Evolutionary conservation across 2,888 invertebrate species (phyloP).

Genomic region (Tachina grossa): DNA sequence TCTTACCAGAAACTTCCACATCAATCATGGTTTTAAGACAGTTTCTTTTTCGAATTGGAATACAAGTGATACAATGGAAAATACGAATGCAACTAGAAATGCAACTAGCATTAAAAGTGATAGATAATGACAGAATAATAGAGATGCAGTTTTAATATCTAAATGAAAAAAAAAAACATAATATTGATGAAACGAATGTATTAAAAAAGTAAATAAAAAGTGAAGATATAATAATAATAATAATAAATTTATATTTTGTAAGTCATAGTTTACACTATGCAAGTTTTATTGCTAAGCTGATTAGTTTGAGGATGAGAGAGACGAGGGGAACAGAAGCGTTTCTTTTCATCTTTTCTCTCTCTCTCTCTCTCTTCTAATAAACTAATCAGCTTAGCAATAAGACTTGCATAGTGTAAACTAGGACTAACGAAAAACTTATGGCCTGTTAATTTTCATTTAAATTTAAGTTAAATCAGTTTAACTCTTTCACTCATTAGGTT

Average conservation of each 20-base stretch:
- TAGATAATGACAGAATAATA: conserved; percentile 52
- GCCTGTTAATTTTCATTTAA: not conserved
- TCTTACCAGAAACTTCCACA: conserved; percentile 46
- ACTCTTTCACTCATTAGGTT: too few species aligned
- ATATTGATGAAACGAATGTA: too few species aligned
- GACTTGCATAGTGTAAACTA: too few species aligned
- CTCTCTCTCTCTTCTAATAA: too few species aligned
- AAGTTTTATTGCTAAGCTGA: too few species aligned
- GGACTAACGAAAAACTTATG: not conserved
- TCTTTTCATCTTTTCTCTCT: too few species aligned
- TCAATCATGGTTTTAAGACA: conserved; percentile 9
- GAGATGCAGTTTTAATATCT: conserved; percentile 50
- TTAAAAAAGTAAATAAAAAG: not conserved
- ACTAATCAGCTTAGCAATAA: too few species aligned
- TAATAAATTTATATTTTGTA: not conserved
- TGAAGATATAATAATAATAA: conserved; percentile 1
- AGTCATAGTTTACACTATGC: too few species aligned
- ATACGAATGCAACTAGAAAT: conserved; percentile 48
- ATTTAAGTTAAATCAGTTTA: not conserved
- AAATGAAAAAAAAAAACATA: conserved; percentile 44
- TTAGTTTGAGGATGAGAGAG: too few species aligned
- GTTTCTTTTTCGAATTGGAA: conserved; percentile 5
- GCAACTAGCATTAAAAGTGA: conserved; percentile 41
- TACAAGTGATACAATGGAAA: conserved; percentile 30
- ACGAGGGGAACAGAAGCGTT: too few species aligned